Base-by-base conservation (phyloP, 2,113 vertebrate genomes). In the Sigmodon hispidus region DNA sequence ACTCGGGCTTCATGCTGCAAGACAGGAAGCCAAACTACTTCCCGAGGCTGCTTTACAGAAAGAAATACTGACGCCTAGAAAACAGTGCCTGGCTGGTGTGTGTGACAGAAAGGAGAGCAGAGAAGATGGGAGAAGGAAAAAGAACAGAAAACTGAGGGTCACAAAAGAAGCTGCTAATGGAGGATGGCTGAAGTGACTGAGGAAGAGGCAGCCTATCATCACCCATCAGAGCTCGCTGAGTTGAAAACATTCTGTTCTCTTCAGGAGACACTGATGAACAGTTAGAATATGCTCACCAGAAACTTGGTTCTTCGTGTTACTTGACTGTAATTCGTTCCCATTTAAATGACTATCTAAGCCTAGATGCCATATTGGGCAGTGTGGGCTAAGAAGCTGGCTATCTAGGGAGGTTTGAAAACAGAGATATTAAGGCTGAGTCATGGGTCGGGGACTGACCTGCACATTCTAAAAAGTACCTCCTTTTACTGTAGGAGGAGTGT, bases 271-370 rank as follows among this genome's bases (percentile, higher is more conserved):
- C 50, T 13, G n/a, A 0, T n/a, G 76, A 76, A 40, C 1, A 7
- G 40, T 61, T 48, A 22, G n/a, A 75, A 48, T 50, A 48, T 31
- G 57, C 57, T 55, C 21, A 12, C 5, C 24, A 86, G 59, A 13
- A 93, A 55, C 26, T 40, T 55, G 67, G 36, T 73, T 80, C 65
- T 88, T 81, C 36, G n/a, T 34, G 34, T 77, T 36, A 52, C 24
- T 87, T 83, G 40, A 73, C 59, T 89, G 55, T 72, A 87, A 50
- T 63, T 89, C 61, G 13, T 55, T 52, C n/a, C 26, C 34, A 81
- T 36, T 91, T 84, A 75, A 91, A 69, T 43, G 72, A 75, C 52
- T 48, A 4, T 55, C 16, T 76, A 10, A 57, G 69, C 69, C 17
- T 73, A 31, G 73, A 92, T 40, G 75, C n/a, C 12, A 3, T 29